Percentiles rank a stretch among this genome's conserved stretches.
These are phyloP conservation scores for Sceliomorpha sp. DNA, from an alignment of 2,888 invertebrate species.

Conservation along the genomic window DNA sequence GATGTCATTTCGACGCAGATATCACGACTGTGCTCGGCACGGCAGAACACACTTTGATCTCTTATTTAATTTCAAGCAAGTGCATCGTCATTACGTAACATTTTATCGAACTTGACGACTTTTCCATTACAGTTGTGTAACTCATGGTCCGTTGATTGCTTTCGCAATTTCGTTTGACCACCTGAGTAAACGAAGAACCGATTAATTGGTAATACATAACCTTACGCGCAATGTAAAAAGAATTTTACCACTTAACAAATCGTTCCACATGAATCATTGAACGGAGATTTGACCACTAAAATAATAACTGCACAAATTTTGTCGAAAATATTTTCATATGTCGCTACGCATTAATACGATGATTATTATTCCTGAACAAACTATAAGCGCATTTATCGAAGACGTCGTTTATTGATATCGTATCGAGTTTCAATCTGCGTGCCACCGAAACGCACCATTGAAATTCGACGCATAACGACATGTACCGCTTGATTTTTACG, in stretches of 20 bases:
- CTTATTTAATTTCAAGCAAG: too few relatives aligned
- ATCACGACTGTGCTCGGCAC: too few relatives aligned
- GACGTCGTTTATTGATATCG: constrained; percentile 2
- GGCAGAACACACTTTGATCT: too few relatives aligned
- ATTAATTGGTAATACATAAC: constrained; percentile 37
- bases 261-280: too few relatives aligned
- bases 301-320: constrained; percentile 40
- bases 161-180: constrained; percentile 20
- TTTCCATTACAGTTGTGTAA: too few relatives aligned
- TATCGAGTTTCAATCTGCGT: constrained; percentile 42
- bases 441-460: constrained; percentile 43
- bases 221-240: constrained; percentile 32
- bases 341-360: constrained; percentile 27
- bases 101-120: too few relatives aligned
- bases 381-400: constrained; percentile 3
- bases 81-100: too few relatives aligned
- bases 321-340: constrained; percentile 16
- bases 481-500: constrained; percentile 71
- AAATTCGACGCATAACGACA: constrained; percentile 70
- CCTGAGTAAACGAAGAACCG: constrained; percentile 42
- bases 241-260: too few relatives aligned
- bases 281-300: too few relatives aligned
- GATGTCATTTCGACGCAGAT: too few relatives aligned
- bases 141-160: too few relatives aligned
- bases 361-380: constrained; percentile 3